Base-by-base conservation (phyloP, 2,797 vertebrate species). In the Lacerta bilineata region DNA sequence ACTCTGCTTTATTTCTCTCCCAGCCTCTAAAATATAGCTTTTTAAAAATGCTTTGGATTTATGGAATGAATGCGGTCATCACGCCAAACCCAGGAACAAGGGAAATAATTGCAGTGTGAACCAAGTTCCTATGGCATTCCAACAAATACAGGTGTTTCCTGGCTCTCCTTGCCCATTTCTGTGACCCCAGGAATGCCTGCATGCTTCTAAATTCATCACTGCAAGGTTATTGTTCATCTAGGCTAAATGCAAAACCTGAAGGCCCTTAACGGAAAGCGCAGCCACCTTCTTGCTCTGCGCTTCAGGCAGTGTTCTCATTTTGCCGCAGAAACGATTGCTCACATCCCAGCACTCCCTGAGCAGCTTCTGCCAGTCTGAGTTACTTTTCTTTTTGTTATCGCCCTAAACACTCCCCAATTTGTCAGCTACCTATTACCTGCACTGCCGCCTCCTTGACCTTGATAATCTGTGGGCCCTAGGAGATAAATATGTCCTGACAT, bases 71-170 rank as follows among this genome's bases (percentile, higher is more conserved):
- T 76, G 78, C 46, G 25, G 64, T 59, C 18, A 59, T 61, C 5
- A 8, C 4, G n/a, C 23, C 50, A 85, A 46, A 36, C 61, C 29
- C 82, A 69, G 69, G 39, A 75, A 74, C 15, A 36, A 80, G 46
- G 81, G 85, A 84, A 87, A 55, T 75, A 25, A 84, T 43, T 25
- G 8, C 66, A 9, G 27, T 8, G 25, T 13, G n/a, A 36, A 29
- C n/a, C 46, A 55, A n/a, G 17, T 55, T 55, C 66, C 78, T 6
- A 64, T 50, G 29, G 36, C 43, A 69, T 76, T 68, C 79, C 71
- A 55, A 79, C 69, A 76, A 81, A 74, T 13, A 23, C 83, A 82
- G 79, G 72, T 39, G 72, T n/a, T 88, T 69, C 77, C 83, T 69
- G 25, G 25, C 46, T 33, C 2, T 27, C n/a, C 43, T 76, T 59